phyloP scores from a whole-genome alignment of 2,797 vertebrate genomes.

The Oreortyx pictus region DNA sequence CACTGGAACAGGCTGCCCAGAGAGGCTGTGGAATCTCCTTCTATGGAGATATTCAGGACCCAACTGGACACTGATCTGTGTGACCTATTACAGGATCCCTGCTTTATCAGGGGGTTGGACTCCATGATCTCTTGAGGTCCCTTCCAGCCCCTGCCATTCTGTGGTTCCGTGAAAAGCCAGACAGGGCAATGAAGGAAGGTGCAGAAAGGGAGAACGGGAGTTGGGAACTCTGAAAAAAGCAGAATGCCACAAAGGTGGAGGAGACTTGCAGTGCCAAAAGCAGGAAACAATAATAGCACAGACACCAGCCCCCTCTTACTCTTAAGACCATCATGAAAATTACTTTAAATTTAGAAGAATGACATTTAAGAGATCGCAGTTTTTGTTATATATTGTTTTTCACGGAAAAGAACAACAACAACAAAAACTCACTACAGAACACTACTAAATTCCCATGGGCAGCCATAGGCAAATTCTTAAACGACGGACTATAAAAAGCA shows the following conservation, averaged over 20 bases:
- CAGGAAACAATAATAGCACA: slow-evolving; percentile 27
- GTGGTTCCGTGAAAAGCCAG: neutral
- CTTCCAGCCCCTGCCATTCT: too few relatives aligned
- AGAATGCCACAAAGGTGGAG: neutral
- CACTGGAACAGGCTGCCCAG: too few relatives aligned
- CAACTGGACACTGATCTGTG: too few relatives aligned
- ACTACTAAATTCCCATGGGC: neutral
- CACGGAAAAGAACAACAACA: neutral
- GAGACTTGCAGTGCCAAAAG: neutral
- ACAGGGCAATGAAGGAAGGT: neutral
- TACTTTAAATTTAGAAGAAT: slow-evolving; percentile 48
- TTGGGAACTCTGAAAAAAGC: neutral
- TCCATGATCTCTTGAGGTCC: too few relatives aligned
- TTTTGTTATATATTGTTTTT: slow-evolving; percentile 29
- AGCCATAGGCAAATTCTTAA: neutral
- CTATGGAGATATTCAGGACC: too few relatives aligned
- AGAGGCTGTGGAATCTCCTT: too few relatives aligned
- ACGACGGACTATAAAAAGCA: neutral
- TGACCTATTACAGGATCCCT: too few relatives aligned
- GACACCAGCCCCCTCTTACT: neutral
- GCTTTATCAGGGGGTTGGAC: too few relatives aligned
- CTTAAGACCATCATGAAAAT: neutral
- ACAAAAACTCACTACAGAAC: neutral
- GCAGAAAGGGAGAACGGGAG: neutral
- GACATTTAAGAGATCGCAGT: slow-evolving; percentile 16